Conservation (phyloP, 2,888 invertebrate genomes). For the Ceriagrion tenellum region DNA sequence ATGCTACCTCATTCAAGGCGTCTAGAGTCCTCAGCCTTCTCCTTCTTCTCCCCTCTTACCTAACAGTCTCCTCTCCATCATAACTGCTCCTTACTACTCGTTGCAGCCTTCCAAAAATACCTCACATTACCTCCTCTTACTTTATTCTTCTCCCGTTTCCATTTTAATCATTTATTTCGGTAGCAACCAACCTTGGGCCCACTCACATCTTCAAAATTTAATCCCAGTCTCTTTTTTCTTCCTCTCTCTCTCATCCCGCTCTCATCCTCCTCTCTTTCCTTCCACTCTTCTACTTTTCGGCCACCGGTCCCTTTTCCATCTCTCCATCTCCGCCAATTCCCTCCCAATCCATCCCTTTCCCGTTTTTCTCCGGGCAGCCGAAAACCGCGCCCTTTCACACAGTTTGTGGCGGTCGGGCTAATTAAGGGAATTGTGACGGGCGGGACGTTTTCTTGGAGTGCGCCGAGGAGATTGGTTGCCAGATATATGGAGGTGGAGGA, state of each 20-base stretch:
- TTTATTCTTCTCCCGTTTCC: not conserved
- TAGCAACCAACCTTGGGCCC: not conserved
- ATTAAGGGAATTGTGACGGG: slow-evolving; percentile 66
- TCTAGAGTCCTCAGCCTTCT: too few relatives aligned
- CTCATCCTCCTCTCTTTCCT: not conserved
- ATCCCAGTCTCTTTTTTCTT: not conserved
- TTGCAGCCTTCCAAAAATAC: not conserved
- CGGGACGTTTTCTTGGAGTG: slow-evolving; percentile 59
- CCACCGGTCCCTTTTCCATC: not conserved
- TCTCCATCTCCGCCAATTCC: not conserved
- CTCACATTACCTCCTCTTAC: not conserved
- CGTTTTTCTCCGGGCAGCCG: not conserved
- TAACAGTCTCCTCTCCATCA: not conserved
- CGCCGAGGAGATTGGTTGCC: slow-evolving; percentile 51
- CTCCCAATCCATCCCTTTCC: not conserved
- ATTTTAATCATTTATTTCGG: not conserved
- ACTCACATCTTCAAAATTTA: not conserved
- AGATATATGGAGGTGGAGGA: slow-evolving; percentile 28
- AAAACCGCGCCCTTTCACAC: slow-evolving; percentile 64
- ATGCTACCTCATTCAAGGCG: too few relatives aligned
- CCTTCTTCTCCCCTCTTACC: not conserved
- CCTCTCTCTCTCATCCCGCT: not conserved
- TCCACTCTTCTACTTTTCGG: not conserved
- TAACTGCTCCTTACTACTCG: not conserved
- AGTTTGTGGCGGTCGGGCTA: slow-evolving; percentile 63